Evolutionary conservation across 37 sponge, comb jelly and placozoan species (phyloP).

Genomic region (Axinella damicornis): DNA sequence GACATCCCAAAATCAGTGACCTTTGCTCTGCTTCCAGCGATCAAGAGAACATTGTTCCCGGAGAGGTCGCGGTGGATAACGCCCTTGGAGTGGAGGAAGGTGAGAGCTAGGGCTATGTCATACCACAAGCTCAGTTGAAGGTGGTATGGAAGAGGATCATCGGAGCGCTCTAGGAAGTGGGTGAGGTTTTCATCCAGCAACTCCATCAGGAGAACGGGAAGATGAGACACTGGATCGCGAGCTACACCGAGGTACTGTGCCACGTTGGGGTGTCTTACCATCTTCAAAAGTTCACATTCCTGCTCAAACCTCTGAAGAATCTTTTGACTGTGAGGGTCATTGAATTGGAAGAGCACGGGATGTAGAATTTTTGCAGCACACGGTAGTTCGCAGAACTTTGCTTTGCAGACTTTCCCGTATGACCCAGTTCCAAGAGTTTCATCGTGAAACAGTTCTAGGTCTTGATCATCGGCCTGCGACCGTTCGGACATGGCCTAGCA

Average conservation of each 20-base stretch:
- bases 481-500: too few relatives aligned
- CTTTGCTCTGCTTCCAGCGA: conserved; percentile 1
- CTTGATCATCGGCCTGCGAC: too few relatives aligned
- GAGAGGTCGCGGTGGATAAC: conserved; percentile 35
- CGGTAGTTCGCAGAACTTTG: neutral
- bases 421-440: neutral
- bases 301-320: neutral
- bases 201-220: conserved; percentile 42
- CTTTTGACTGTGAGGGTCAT: neutral
- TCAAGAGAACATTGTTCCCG: conserved; percentile 28
- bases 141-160: conserved; percentile 6
- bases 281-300: conserved; percentile 25
- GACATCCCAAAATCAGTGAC: conserved; percentile 44
- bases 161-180: neutral
- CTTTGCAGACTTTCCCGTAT: neutral
- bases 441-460: too few relatives aligned
- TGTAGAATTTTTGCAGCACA: conserved; percentile 5
- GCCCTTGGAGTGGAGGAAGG: conserved; percentile 27
- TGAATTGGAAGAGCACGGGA: neutral
- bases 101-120: conserved; percentile 23
- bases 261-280: conserved; percentile 19
- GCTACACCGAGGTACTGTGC: conserved; percentile 36
- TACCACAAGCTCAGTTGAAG: neutral
- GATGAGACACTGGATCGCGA: neutral
- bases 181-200: conserved; percentile 18